Percentiles rank a stretch among this genome's conserved stretches.
phyloP scores from a whole-genome alignment of 2,113 vertebrate species.

The Origma solitaria region DNA sequence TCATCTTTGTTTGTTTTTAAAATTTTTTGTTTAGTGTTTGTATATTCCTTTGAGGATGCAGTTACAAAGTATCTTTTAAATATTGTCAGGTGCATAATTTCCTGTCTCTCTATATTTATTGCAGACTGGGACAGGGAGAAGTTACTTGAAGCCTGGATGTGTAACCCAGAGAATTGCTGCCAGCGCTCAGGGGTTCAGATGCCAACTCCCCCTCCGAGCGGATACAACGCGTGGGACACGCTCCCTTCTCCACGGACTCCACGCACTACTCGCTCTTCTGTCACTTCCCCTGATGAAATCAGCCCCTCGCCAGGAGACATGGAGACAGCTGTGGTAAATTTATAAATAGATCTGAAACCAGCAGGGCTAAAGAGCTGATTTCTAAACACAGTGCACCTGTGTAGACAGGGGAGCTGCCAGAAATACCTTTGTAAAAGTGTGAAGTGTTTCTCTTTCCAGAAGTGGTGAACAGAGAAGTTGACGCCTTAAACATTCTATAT shows the following conservation, averaged over 20 bases:
- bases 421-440: background rate
- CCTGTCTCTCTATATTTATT: background rate
- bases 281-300: conserved; percentile 93
- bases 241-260: conserved; percentile 92
- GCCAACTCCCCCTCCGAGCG: conserved; percentile 93
- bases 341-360: background rate
- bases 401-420: background rate
- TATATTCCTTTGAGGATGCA: background rate
- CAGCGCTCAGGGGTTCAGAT: conserved; percentile 96
- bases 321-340: conserved; percentile 82
- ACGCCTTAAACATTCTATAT: background rate
- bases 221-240: conserved; percentile 95
- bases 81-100: background rate
- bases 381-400: background rate
- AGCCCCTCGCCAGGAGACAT: conserved; percentile 88
- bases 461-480: background rate
- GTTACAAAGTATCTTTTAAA: background rate
- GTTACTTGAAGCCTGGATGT: conserved; percentile 98
- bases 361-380: background rate
- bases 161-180: conserved; percentile 91
- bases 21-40: background rate
- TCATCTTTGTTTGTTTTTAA: background rate
- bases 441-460: background rate
- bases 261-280: conserved; percentile 88
- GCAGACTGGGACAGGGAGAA: conserved; percentile 98